Percentiles rank a stretch among this genome's conserved stretches.
These are phyloP conservation scores for Geodia barretti DNA, from an alignment of 37 sponge, comb jelly and placozoan genomes.

Conservation along the genomic window DNA sequence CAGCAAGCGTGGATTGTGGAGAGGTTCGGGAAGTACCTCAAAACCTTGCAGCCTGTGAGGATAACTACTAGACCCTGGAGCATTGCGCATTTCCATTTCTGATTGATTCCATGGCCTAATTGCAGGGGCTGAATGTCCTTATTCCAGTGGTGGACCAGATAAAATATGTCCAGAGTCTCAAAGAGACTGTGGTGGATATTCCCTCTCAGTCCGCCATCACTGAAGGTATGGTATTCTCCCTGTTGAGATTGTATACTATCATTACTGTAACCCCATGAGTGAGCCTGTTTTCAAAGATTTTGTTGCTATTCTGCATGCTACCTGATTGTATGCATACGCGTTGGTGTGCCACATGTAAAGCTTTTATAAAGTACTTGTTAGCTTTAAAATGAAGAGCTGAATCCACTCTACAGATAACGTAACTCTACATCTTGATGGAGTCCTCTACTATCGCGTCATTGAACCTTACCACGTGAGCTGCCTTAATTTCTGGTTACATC, in stretches of 20 bases:
- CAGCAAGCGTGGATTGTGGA: slow-evolving; percentile 98
- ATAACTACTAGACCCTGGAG: background rate
- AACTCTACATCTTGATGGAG: slow-evolving; percentile 95
- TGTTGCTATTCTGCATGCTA: too few relatives aligned
- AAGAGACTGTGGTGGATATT: slow-evolving; percentile 95
- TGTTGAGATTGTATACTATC: background rate
- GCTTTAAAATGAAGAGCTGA: too few relatives aligned
- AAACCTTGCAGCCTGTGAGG: slow-evolving; percentile 76
- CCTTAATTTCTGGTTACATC: background rate
- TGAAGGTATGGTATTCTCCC: slow-evolving; percentile 58
- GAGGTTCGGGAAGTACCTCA: slow-evolving; percentile 89
- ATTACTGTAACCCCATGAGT: background rate
- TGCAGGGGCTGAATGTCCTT: slow-evolving; percentile 86
- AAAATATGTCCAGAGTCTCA: slow-evolving; percentile 91
- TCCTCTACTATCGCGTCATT: slow-evolving; percentile 85
- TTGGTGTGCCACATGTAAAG: too few relatives aligned
- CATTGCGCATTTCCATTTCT: background rate
- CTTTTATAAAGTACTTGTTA: too few relatives aligned
- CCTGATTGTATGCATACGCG: too few relatives aligned
- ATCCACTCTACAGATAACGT: slow-evolving; percentile 89
- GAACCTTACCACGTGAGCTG: slow-evolving; percentile 82
- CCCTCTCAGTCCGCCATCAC: slow-evolving; percentile 98
- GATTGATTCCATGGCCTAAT: background rate
- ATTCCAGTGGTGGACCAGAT: slow-evolving; percentile 92
- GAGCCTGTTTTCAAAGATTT: too few relatives aligned